Conservation (phyloP, 2,797 vertebrate genomes). For the Catharus ustulatus region DNA sequence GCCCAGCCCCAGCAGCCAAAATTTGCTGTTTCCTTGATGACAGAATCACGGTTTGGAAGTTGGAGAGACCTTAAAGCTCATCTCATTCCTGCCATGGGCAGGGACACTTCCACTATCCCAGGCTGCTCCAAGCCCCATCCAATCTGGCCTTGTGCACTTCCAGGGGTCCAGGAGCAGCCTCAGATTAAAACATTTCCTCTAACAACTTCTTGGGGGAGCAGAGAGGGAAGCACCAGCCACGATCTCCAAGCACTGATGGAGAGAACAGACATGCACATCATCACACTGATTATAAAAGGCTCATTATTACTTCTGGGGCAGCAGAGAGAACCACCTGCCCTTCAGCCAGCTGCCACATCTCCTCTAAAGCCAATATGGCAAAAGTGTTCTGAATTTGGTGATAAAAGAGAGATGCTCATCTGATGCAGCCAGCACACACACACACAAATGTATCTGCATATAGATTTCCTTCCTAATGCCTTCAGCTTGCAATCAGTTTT, state of each 20-base stretch:
- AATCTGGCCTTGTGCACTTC: neutral
- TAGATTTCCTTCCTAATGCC: neutral
- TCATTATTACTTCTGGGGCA: neutral
- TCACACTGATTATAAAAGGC: neutral
- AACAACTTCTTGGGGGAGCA: neutral
- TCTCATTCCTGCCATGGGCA: neutral
- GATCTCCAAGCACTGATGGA: neutral
- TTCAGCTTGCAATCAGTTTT: neutral
- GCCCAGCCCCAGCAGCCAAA: neutral
- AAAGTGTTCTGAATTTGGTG: neutral
- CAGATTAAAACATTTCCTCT: neutral
- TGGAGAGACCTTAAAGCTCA: neutral
- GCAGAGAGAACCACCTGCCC: neutral
- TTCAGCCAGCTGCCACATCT: neutral
- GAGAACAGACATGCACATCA: neutral
- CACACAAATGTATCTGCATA: neutral
- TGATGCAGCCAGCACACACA: neutral
- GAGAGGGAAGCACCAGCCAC: neutral
- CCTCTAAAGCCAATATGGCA: neutral
- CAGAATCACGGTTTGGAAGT: neutral
- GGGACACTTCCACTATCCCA: neutral
- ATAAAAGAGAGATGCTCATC: neutral
- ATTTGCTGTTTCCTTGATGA: neutral
- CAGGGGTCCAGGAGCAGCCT: neutral
- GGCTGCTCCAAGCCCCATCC: neutral